A percentile compares a stretch with the other conserved stretches of the same genome.
Conservation (phyloP, 2,797 vertebrate species). For the Acipenser transmontanus region DNA sequence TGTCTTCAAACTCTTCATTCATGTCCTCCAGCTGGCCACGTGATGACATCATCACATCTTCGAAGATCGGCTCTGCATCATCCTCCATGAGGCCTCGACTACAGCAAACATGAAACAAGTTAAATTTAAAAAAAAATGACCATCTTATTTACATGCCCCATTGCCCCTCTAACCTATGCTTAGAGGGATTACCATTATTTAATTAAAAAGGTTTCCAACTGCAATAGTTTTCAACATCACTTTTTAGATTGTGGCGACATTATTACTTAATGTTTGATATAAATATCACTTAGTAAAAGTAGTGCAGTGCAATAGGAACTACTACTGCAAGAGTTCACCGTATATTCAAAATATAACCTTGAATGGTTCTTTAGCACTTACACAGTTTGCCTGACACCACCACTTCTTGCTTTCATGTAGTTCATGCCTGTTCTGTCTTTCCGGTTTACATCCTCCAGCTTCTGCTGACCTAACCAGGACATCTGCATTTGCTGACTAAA, state of each 20-base stretch:
- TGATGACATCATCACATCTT: conserved; percentile 99
- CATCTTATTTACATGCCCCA: background rate
- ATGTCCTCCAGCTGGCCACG: conserved; percentile 96
- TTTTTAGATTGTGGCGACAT: no score
- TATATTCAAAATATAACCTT: background rate
- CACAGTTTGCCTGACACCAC: conserved; percentile 93
- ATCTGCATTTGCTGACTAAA: conserved; percentile 97
- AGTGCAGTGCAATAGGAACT: no score
- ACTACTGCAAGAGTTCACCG: no score
- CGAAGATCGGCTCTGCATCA: conserved; percentile 97
- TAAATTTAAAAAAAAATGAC: background rate
- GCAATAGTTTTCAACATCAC: no score
- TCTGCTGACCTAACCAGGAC: conserved; percentile 96
- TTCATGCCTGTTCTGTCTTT: conserved; percentile 94
- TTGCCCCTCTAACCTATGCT: background rate
- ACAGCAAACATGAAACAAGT: conserved; percentile 4
- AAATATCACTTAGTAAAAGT: no score
- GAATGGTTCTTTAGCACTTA: conserved; percentile 58
- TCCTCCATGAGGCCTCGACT: conserved; percentile 98
- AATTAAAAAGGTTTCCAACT: no score
- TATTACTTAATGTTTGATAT: no score
- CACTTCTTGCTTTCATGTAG: conserved; percentile 96
- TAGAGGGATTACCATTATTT: no score
- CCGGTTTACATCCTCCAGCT: conserved; percentile 92
- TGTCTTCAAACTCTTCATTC: conserved; percentile 98